Conservation (phyloP, 2,113 vertebrate genomes). For the Myotis davidii region DNA sequence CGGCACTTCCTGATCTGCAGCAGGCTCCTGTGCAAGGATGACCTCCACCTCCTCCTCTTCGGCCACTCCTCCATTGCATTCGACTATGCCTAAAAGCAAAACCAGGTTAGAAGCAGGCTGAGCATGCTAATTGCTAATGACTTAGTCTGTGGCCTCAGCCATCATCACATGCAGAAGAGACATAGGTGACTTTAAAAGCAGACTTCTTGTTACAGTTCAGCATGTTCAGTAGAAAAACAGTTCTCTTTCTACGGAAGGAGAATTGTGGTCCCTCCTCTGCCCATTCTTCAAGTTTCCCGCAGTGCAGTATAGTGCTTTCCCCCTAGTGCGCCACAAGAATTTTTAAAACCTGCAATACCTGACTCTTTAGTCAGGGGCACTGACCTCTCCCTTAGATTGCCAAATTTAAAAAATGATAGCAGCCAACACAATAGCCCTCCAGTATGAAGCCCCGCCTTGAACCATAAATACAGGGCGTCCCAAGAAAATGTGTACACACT, state of each 20-base stretch:
- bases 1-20: constrained; percentile 96
- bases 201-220: not conserved
- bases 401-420: not conserved
- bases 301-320: not conserved
- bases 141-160: not conserved
- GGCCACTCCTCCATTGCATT: constrained; percentile 93
- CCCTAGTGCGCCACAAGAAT: not conserved
- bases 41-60: constrained; percentile 90
- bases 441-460: not conserved
- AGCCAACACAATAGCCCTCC: not conserved
- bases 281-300: not conserved
- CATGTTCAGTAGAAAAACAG: not conserved
- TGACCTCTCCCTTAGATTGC: not conserved
- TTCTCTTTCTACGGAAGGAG: not conserved
- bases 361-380: not conserved
- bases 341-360: not conserved
- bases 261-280: not conserved
- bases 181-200: not conserved
- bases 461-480: not conserved
- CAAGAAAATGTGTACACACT: no score
- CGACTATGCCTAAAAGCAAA: constrained; percentile 85
- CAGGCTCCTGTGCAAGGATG: constrained; percentile 83
- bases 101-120: constrained; percentile 38
- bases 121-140: not conserved
- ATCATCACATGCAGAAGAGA: not conserved